Evolutionary conservation across 2,888 invertebrate species (phyloP).

Genomic region (Lasioglossum pauxillum): DNA sequence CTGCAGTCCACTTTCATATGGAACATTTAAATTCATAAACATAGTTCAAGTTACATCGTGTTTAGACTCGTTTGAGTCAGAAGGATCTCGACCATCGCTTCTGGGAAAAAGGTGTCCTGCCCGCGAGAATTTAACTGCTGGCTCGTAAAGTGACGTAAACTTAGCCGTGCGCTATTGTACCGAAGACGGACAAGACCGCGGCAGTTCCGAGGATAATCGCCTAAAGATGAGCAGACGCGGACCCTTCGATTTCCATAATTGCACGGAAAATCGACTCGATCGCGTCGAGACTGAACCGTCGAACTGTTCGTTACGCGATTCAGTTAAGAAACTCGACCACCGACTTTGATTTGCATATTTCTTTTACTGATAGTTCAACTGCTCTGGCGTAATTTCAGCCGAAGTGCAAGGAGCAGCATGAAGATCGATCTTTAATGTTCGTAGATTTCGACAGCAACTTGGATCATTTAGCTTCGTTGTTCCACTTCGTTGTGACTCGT

Average conservation of each 20-base stretch:
- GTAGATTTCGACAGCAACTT: background rate
- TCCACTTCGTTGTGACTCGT: background rate
- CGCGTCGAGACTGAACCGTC: background rate
- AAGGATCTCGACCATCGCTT: no score
- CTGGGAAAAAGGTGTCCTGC: no score
- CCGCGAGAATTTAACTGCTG: no score
- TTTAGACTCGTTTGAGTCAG: no score
- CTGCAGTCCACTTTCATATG: no score
- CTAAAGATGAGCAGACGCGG: background rate
- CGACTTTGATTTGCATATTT: background rate
- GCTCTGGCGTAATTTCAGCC: background rate
- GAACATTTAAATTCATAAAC: no score
- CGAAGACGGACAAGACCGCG: no score
- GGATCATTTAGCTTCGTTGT: background rate
- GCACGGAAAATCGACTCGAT: constrained; percentile 2
- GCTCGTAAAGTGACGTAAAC: no score
- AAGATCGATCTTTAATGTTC: constrained; percentile 3
- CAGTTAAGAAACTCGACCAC: background rate
- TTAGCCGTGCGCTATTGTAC: no score
- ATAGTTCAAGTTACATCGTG: no score
- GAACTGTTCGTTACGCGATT: background rate
- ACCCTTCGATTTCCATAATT: constrained; percentile 42
- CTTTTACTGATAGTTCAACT: background rate
- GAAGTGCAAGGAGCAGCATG: constrained; percentile 4
- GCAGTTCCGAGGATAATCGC: constrained; percentile 22